Evolutionary conservation across 2,797 vertebrate genomes (phyloP).

Genomic region (Alfaro cultratus): DNA sequence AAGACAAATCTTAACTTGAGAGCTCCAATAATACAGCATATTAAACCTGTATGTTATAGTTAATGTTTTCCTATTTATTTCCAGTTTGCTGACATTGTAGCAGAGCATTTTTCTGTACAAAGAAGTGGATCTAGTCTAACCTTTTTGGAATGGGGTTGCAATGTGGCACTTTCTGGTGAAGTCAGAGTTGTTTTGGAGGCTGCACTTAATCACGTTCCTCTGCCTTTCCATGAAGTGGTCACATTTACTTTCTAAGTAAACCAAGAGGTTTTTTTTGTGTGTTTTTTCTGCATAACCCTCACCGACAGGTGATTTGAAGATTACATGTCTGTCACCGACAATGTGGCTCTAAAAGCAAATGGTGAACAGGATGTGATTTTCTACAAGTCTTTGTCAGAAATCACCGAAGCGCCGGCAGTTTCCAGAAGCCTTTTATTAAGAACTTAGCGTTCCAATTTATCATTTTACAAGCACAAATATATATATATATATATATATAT

Average conservation of each 20-base stretch:
- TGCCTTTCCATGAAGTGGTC: not conserved
- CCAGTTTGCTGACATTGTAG: not conserved
- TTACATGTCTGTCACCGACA: not conserved
- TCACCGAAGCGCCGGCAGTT: not conserved
- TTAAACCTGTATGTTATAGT: not conserved
- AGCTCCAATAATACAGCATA: not conserved
- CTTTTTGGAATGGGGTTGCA: not conserved
- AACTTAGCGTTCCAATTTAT: not conserved
- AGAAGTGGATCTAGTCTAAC: not conserved
- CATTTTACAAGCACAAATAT: not conserved
- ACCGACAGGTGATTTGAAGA: not conserved
- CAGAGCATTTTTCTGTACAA: not conserved
- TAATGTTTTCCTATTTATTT: not conserved
- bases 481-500: too few relatives aligned
- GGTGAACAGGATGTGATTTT: conserved; percentile 1
- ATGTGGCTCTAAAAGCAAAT: not conserved
- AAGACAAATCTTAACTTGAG: not conserved
- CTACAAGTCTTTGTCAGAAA: not conserved
- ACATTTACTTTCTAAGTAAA: conserved; percentile 1
- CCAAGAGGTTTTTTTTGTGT: not conserved
- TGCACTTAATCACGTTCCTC: not conserved
- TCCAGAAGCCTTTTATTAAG: not conserved
- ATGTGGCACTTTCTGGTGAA: not conserved
- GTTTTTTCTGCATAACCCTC: not conserved
- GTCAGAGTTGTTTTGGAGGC: not conserved